Evolutionary conservation across 2,888 invertebrate genomes (phyloP), one percentile per base, ranked within the genome.

Genomic region (Euplagia quadripunctaria): DNA sequence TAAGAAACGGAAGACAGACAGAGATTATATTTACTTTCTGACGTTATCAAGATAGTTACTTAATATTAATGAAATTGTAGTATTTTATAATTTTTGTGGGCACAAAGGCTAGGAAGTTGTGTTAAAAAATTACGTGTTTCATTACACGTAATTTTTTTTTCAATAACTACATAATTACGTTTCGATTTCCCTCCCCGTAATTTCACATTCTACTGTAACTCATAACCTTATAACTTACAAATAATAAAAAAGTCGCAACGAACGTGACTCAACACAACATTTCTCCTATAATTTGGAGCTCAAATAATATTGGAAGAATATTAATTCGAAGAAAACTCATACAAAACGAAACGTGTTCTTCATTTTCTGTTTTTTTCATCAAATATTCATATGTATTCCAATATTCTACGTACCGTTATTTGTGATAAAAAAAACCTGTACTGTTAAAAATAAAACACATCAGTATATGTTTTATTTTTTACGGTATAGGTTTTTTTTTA

Each of bases 291-390:
- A 61, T 61, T 61, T 61, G 7, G 61, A 61, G 31, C 79, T 76
- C 69, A 49, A 70, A 76, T 61, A 65, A 67, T 71, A 42, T 73
- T 14, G 14, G 64, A 61, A 67, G 66, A 64, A 74, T 75, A 70
- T 69, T 71, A 71, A 72, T 72, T 72, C 43, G 43, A 42, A 67
- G 31, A 71, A 74, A 74, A 71, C 69, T 52, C 73, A 71, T 51
- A 51, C 69, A 31, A 41, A 42, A 55, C 61, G 51, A 43, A 52
- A 46, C 16, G 11, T 51, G 31, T 51, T 68, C 4, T 42, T 31
- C 31, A 31, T 31, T 31, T 17, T 52, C 11, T 63, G 51, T 61
- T 49, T 61, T 61, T 31, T 14, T 61, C 61, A 61, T 61, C 12
- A 61, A 61, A 61, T 14, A 61, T 61, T 61, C 31, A 61, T 61